Evolutionary conservation across 2,113 vertebrate species (phyloP), one percentile per base, ranked within the genome.

Genomic region (Hippocampus comes): DNA sequence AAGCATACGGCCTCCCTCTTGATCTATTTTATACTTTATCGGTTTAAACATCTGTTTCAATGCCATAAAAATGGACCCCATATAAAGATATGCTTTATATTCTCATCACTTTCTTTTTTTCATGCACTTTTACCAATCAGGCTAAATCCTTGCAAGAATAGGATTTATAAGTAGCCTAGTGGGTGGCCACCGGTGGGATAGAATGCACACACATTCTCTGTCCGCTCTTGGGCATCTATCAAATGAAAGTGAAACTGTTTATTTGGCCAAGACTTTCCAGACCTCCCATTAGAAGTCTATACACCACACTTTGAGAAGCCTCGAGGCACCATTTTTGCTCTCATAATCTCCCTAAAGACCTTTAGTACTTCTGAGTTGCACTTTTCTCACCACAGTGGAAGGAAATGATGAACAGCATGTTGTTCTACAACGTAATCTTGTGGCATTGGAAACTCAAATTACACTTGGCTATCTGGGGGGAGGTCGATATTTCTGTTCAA

Each of bases 371-470:
- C 8, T 20, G 30, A 74, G 56, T 17, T 72, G 23, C 41, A 67
- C 11, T 63, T 68, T 77, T 30, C 25, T 55, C 12, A 34, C 63
- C 76, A 42, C 59, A 74, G 48, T 21, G 67, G 72, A 27, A 57
- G 63, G 51, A 20, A 57, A 17, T 80, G 72, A 80, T 70, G 30
- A 85, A 82, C 69, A 73, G 65, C 25, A 61, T 79, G 53, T 86
- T 82, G 69, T 87, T 72, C 87, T 67, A 65, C 77, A 78, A 63
- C 87, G 73, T 85, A 78, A 72, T 85, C 65, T 82, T 91, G 89
- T 89, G 87, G 90, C 83, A 86, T 86, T 67, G 87, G 89, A 71
- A 90, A 86, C 63, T 79, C 79, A 70, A 89, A 91, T 84, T 88
- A 84, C 75, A 90, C 89, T 81, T 86, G 72, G 68, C 81, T 82